Base-by-base conservation (phyloP, 2,888 invertebrate species). In the Tuberolachnus salignus region DNA sequence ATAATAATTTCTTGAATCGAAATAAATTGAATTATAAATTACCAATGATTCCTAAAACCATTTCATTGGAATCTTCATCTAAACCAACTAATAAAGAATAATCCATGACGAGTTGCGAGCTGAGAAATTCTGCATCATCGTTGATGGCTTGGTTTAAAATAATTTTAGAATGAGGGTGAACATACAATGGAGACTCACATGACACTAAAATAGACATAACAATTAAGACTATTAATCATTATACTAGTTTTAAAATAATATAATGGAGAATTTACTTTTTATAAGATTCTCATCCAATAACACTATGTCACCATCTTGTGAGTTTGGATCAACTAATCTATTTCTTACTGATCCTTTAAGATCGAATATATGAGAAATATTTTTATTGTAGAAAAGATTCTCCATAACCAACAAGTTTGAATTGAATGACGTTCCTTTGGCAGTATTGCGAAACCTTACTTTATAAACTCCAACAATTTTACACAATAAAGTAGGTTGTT, bases 1-100 rank as follows among this genome's bases (percentile, higher is more conserved):
- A 34, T 34, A 34, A 34, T 34, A 34, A 34, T 34, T 6, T 4
- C 6, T 34, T 6, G 0, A 16, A 61, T 34, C 3, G 3, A 6
- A 66, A 16, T 21, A 46, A 46, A 64, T 46, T 21, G 10, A 14
- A 23, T 64, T 82, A 86, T 34, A 34, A 3, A 34, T 87, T 85
- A 95, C 96, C 97, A 83, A 99, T 98, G 82, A 99, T 94, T 80
- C 98, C 98, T 46, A 98, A 88, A 64, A 96, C 94, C 19, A 98
- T 90, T 83, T 93, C 91, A 82, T 90, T 90, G 53, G 89, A 91
- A 66, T 90, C 89, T 72, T 91, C 90, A 85, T 96, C 95, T 63
- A 98, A 87, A 13, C 97, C 98, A 23, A 98, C 96, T 81, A 99
- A 88, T 80, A 99, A 88, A 0, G 98, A 98, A 88, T 99, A 99